Base-by-base conservation (phyloP, 92 coral and sea anemone genomes). In the Scolanthus callimorphus region DNA sequence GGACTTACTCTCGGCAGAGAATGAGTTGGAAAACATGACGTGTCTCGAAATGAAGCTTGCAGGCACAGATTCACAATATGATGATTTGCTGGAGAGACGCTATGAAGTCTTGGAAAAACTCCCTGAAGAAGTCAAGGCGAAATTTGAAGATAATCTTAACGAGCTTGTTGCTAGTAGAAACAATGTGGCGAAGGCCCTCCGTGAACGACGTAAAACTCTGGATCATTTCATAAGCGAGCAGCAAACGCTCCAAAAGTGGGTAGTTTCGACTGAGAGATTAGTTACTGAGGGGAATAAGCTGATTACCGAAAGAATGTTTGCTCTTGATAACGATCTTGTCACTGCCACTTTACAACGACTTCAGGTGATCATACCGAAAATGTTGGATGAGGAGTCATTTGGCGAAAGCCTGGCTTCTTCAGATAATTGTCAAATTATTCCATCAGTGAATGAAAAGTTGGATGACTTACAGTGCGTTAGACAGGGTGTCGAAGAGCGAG, bases 191-290 rank as follows among this genome's bases (percentile, higher is more conserved):
- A 19, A 26, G 15, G 57, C 50, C 20, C 74, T 81, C 53, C 28
- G 64, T 22, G 43, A 44, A n/a, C 85, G 72, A 28, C 30, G 72
- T 41, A 60, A 78, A 34, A 52, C 62, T 17, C 53, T 88, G 25
- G 78, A 84, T 13, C 51, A 58, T 22, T 67, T 78, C 17, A 72
- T 82, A 15, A 82, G 86, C 17, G 80, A 78, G 50, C 83, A 83
- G 28, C 90, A 88, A 63, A 72, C 90, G 11, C 26, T 83, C 17
- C 81, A 82, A 20, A 86, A 79, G 15, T 88, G 96, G 96, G 48
- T 88, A 11, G 55, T 64, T 44, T 62, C 66, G 23, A 59, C 86
- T 17, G 60, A 62, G 11, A 68, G 29, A 43, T 66, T 76, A 9
- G 52, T 77, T 26, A 20, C 55, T 30, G 81, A 73, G 39, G 72